phyloP scores from a whole-genome alignment of 1,140 invertebrate genomes.

The Lasaia peninsularis region DNA sequence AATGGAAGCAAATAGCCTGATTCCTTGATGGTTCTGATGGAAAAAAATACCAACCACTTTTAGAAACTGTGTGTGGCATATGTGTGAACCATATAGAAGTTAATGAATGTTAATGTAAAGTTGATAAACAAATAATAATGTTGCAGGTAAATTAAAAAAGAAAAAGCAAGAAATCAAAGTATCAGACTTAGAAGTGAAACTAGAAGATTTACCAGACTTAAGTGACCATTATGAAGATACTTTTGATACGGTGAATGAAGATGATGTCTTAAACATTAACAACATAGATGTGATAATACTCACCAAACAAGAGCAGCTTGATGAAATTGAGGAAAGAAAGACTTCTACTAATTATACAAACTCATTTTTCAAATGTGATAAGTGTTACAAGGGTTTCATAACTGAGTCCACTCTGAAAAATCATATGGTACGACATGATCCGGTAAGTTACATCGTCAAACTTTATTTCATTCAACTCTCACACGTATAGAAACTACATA shows the following conservation, averaged over 20 bases:
- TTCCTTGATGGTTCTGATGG: too few relatives aligned
- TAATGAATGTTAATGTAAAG: neutral
- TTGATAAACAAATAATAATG: neutral
- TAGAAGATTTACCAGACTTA: neutral
- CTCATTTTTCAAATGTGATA: conserved; percentile 48
- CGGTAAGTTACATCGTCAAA: too few relatives aligned
- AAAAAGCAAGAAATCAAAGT: conserved; percentile 12
- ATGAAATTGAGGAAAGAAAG: conserved; percentile 41
- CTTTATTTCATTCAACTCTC: too few relatives aligned
- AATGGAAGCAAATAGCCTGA: too few relatives aligned
- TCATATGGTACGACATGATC: conserved; percentile 47
- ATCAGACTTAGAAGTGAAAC: neutral
- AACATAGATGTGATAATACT: conserved; percentile 35
- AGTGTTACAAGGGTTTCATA: conserved; percentile 49
- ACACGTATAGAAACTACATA: too few relatives aligned
- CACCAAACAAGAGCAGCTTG: conserved; percentile 41
- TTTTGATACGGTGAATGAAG: neutral
- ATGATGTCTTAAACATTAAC: conserved; percentile 21
- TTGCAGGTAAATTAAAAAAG: conserved; percentile 2
- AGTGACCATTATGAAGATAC: neutral
- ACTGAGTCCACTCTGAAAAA: conserved; percentile 40
- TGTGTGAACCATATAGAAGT: too few relatives aligned
- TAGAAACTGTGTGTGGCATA: too few relatives aligned
- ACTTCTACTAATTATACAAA: conserved; percentile 39
- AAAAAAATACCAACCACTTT: too few relatives aligned